Conservation (phyloP, 2,888 invertebrate genomes). For the Agrotis exclamationis region DNA sequence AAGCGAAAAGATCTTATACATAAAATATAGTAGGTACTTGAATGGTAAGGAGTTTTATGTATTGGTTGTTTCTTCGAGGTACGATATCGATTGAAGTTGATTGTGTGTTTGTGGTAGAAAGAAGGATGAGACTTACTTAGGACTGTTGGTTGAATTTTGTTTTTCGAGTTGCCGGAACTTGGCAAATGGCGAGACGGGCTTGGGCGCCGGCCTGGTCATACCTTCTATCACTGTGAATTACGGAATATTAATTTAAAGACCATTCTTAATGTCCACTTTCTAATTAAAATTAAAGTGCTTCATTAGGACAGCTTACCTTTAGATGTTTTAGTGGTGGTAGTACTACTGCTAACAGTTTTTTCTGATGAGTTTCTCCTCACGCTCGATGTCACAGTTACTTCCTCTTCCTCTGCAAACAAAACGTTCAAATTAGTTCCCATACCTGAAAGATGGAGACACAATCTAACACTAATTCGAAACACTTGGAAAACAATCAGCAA, state of each 20-base stretch:
- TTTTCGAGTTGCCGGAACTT: slow-evolving; percentile 98
- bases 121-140: slow-evolving; percentile 92
- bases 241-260: background rate
- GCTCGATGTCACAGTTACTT: slow-evolving; percentile 88
- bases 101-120: slow-evolving; percentile 1
- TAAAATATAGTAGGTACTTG: slow-evolving; percentile 67
- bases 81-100: slow-evolving; percentile 43
- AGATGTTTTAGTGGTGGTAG: slow-evolving; percentile 91
- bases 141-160: slow-evolving; percentile 95
- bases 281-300: background rate
- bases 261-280: background rate
- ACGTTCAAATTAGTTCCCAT: slow-evolving; percentile 30
- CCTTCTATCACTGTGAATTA: slow-evolving; percentile 89
- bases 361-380: slow-evolving; percentile 89
- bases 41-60: slow-evolving; percentile 53
- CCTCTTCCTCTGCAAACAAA: slow-evolving; percentile 85
- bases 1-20: slow-evolving; percentile 78
- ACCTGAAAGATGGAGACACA: slow-evolving; percentile 13
- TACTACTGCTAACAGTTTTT: slow-evolving; percentile 91
- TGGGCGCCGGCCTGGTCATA: slow-evolving; percentile 88
- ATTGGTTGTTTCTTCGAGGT: slow-evolving; percentile 19
- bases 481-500: slow-evolving; percentile 85
- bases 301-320: slow-evolving; percentile 83
- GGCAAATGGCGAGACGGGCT: slow-evolving; percentile 96
- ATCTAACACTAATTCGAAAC: slow-evolving; percentile 75